Conservation (phyloP, 1,140 invertebrate genomes). For the Apis cerana region DNA sequence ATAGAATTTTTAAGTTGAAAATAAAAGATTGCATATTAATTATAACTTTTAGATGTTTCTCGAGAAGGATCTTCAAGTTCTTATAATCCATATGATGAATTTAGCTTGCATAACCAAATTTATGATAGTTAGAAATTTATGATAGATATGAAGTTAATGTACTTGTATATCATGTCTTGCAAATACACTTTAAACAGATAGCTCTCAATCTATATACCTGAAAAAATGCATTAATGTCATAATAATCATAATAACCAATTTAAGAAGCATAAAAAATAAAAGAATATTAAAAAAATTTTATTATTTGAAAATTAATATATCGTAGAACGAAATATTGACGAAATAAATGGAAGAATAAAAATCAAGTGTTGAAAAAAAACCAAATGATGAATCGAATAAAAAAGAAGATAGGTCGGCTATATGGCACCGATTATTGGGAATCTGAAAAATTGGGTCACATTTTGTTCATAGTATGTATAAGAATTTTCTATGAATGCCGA, state of each 20-base stretch:
- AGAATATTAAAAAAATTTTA: not conserved
- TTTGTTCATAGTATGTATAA: slow-evolving; percentile 1
- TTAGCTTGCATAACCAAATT: slow-evolving; percentile 25
- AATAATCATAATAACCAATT: not conserved
- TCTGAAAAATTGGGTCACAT: slow-evolving; percentile 19
- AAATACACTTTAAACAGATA: slow-evolving; percentile 32
- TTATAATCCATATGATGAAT: slow-evolving; percentile 37
- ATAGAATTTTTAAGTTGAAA: not conserved
- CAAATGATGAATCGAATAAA: not conserved
- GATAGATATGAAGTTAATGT: slow-evolving; percentile 36
- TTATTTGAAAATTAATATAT: not conserved
- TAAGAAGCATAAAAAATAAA: not conserved
- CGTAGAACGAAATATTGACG: not conserved
- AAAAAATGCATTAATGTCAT: not conserved
- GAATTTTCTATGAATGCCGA: slow-evolving; percentile 13
- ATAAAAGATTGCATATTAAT: not conserved
- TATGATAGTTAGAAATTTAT: no score
- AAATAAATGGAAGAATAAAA: not conserved
- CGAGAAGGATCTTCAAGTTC: not conserved
- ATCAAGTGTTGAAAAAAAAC: no score
- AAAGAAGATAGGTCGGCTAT: slow-evolving; percentile 5
- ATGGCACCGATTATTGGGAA: slow-evolving; percentile 12
- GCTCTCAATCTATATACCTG: slow-evolving; percentile 17
- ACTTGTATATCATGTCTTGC: slow-evolving; percentile 42
- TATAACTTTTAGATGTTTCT: slow-evolving; percentile 7